Evolutionary conservation across 2,797 vertebrate species (phyloP), one percentile per base, ranked within the genome.

Genomic region (Morus bassanus): DNA sequence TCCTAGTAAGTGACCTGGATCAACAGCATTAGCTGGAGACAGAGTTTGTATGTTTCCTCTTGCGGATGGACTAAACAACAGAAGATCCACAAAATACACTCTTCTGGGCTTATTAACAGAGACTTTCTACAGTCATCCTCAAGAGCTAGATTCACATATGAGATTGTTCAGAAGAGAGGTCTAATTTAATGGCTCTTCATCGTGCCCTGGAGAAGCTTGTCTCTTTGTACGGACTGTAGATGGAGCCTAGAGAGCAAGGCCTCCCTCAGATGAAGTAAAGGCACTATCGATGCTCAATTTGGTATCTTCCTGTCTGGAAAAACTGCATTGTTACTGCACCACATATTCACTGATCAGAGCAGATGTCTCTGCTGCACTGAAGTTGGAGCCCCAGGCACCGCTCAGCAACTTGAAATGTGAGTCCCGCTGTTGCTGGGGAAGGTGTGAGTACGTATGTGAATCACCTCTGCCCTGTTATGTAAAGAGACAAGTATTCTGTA

Each of bases 1-100:
- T 46, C 50, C 25, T 33, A 24, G 13, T 28, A 64, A 51, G 50
- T 46, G n/a, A 46, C 13, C 25, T 59, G 25, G 37, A 57, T 27
- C 2, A 1, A 23, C 13, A 7, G 10, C 10, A 9, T 39, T 39
- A 10, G 9, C 19, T 2, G 51, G 33, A 57, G n/a, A 27, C 22
- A 11, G 27, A 12, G 25, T 25, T 46, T 3, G 10, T 13, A 11
- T 5, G 4, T 13, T 30, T 79, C 39, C 18, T 59, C 22, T 78
- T 33, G 27, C 25, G 45, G 35, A 23, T 14, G 35, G 39, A 46
- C 22, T 60, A 37, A 73, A 39, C 17, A 67, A 22, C n/a, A 61
- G 37, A 50, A 67, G 28, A 60, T 6, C 4, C 24, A n/a, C 2
- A 31, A n/a, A 69, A 30, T 0, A 79, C 18, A 11, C 30, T 74